Conservation (phyloP, 2,113 vertebrate species). For the Grammomys dolichurus region DNA sequence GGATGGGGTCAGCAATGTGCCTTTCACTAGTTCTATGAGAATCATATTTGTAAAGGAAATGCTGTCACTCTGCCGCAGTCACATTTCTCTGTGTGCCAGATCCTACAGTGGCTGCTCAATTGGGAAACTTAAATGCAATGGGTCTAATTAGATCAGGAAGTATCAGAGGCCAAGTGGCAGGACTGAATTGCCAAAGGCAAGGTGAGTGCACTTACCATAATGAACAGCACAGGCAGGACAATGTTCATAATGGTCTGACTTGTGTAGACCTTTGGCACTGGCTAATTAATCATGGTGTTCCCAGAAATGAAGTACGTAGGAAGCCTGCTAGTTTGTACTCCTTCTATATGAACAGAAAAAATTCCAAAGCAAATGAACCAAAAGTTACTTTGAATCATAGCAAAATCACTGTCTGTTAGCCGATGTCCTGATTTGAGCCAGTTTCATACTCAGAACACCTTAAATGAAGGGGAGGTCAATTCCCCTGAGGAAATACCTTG, state of each 20-base stretch:
- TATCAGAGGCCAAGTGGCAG: background rate
- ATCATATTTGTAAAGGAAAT: background rate
- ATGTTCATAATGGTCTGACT: background rate
- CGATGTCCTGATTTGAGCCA: background rate
- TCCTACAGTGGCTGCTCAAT: background rate
- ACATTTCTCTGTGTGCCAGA: background rate
- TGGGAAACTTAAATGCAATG: background rate
- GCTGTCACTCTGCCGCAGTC: background rate
- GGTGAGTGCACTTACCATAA: background rate
- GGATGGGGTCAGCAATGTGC: background rate
- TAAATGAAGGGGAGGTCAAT: background rate
- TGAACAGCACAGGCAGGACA: background rate
- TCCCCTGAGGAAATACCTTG: background rate
- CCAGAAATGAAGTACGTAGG: background rate
- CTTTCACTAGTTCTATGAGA: background rate
- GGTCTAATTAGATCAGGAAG: background rate
- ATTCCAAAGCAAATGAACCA: background rate
- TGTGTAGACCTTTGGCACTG: background rate
- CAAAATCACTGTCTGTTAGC: background rate
- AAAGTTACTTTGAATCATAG: background rate
- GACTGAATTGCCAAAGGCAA: background rate
- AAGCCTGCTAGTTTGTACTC: background rate
- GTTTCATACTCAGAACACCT: background rate
- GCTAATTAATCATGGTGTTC: conserved; percentile 25
- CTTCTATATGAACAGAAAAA: background rate